A percentile compares a stretch with the other conserved stretches of the same genome.
phyloP scores from a whole-genome alignment of 2,113 vertebrate genomes.

The Canis aureus region DNA sequence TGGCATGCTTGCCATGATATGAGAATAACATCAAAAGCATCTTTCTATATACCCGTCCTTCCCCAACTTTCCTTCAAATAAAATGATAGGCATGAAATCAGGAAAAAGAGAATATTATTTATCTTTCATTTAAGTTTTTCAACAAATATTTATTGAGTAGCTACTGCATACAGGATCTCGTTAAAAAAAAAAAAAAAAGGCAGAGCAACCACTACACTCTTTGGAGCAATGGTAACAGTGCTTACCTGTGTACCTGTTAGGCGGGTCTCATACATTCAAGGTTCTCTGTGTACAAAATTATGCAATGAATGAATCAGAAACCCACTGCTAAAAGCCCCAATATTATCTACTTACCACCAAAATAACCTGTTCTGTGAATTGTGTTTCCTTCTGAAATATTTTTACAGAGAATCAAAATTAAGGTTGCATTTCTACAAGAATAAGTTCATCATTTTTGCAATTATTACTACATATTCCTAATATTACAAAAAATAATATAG shows the following conservation, averaged over 20 bases:
- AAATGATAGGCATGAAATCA: background rate
- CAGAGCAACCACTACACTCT: background rate
- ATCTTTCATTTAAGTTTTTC: constrained; percentile 14
- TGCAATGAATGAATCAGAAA: background rate
- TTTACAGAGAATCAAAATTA: constrained; percentile 23
- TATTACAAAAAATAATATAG: constrained; percentile 9
- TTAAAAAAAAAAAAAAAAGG: background rate
- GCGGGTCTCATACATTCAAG: background rate
- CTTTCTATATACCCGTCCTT: background rate
- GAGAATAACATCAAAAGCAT: background rate
- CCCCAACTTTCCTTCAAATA: background rate
- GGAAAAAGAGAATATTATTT: background rate
- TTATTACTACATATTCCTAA: background rate
- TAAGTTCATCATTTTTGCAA: background rate
- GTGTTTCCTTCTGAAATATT: background rate
- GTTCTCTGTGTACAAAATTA: background rate
- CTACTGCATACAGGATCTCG: background rate
- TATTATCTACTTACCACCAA: background rate
- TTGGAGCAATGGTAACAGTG: background rate
- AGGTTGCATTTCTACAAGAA: background rate
- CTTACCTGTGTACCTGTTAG: background rate
- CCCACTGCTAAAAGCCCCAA: background rate
- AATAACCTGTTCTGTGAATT: background rate
- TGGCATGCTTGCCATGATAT: background rate
- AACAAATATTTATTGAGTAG: background rate